Conservation (phyloP, 2,888 invertebrate genomes). For the Eumacrocentrus americanus region DNA sequence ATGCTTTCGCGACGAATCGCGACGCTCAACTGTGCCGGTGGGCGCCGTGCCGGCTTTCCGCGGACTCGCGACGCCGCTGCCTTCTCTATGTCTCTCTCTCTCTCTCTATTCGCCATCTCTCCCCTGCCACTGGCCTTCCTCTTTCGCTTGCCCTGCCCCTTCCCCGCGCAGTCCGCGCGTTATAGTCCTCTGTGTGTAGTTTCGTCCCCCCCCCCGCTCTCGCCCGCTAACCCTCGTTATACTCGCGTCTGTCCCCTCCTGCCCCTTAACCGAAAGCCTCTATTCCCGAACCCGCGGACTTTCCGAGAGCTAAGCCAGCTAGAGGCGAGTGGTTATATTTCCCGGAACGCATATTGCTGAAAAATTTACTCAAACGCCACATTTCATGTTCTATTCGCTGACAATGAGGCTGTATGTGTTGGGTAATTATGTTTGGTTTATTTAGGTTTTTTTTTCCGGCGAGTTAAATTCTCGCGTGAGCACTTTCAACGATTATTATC, state of each 20-base stretch:
- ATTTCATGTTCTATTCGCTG: too few relatives aligned
- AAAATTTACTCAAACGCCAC: too few relatives aligned
- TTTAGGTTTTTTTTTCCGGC: too few relatives aligned
- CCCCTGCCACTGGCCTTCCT: constrained; percentile 23
- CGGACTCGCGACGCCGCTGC: constrained; percentile 49
- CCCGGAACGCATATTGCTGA: too few relatives aligned
- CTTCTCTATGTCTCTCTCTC: constrained; percentile 24
- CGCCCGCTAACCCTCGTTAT: constrained; percentile 7
- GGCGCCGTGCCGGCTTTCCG: constrained; percentile 52
- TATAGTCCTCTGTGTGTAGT: constrained; percentile 22
- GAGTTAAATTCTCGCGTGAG: too few relatives aligned
- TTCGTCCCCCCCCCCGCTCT: constrained; percentile 17
- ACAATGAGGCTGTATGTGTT: too few relatives aligned
- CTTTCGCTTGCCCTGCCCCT: constrained; percentile 21
- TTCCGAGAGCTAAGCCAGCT: neutral
- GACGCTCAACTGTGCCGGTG: constrained; percentile 55
- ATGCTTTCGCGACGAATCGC: constrained; percentile 49
- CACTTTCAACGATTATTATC: too few relatives aligned
- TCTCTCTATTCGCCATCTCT: constrained; percentile 1
- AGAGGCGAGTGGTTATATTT: too few relatives aligned
- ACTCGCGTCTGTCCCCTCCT: neutral
- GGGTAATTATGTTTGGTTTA: too few relatives aligned
- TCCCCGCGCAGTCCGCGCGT: constrained; percentile 14
- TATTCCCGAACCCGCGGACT: constrained; percentile 13
- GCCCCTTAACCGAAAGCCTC: neutral